Base-by-base conservation (phyloP, 64 coral and sea anemone genomes). In the Stichodactyla helianthus region DNA sequence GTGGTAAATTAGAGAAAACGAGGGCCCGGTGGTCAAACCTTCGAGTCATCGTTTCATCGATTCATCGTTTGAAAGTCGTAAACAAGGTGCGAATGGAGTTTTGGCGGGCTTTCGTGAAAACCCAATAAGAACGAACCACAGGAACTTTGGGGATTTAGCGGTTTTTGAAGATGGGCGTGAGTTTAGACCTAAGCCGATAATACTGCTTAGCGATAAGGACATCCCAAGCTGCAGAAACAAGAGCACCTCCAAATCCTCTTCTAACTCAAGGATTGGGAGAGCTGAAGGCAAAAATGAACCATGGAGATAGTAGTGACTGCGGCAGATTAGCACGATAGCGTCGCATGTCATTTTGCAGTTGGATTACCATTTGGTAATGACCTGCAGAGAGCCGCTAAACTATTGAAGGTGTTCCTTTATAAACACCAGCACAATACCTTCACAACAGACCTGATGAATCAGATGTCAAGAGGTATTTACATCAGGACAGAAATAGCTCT, bases 331-430 rank as follows among this genome's bases (percentile, higher is more conserved):
- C 68, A 74, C 17, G 22, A 74, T 81, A 54, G 78, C 52, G 35
- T 81, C 50, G 78, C 51, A 53, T 81, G 78, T 52, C 78, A 54
- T 18, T 52, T 81, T 15, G 17, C 78, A 81, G 50, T 81, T 81
- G 78, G 78, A 54, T 52, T 81, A 81, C 78, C 78, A 81, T 54
- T 81, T 81, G 78, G 78, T 81, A 51, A 54, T 81, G 78, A 81
- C 78, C 78, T 54, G 78, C 78, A 6, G 52, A 81, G 78, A 81
- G 50, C 78, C 78, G 78, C 78, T 52, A 81, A 81, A 81, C 78
- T 81, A 81, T 81, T 81, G 78, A 54, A 20, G 78, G 78, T 81
- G 78, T 81, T 81, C 10, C 35, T 52, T 52, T 7, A 54, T 81
- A 81, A 81, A 81, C 78, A 81, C 19, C 35, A 81, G 4, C 50